phyloP scores from a whole-genome alignment of 2,113 vertebrate species.

The Hippocampus mohnikei region DNA sequence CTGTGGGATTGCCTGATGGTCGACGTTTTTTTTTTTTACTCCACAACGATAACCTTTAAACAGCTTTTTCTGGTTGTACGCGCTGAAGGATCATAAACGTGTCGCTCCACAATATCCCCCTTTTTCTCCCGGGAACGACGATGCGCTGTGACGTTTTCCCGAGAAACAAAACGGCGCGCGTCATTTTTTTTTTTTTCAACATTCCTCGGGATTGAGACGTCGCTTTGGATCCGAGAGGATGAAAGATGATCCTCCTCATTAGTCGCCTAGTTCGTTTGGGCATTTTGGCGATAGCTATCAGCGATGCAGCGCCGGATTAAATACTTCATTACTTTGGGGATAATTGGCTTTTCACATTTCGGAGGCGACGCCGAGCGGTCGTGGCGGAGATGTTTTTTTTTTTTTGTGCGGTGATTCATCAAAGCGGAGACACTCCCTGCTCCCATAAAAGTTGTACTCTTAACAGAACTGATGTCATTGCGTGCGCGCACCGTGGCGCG shows the following conservation, averaged over 20 bases:
- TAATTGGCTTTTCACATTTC: slow-evolving; percentile 61
- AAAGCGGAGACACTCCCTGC: slow-evolving; percentile 25
- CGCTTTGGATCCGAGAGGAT: slow-evolving; percentile 52
- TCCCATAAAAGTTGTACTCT: slow-evolving; percentile 5
- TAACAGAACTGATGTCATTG: slow-evolving; percentile 3
- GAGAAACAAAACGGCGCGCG: slow-evolving; percentile 13
- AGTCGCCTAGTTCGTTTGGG: slow-evolving; percentile 47
- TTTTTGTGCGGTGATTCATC: slow-evolving; percentile 36
- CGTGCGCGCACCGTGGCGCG: neutral
- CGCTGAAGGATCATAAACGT: slow-evolving; percentile 36
- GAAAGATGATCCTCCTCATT: slow-evolving; percentile 48
- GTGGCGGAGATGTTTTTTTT: slow-evolving; percentile 12
- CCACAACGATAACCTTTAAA: neutral
- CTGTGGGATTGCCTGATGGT: neutral
- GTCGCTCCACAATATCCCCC: slow-evolving; percentile 32
- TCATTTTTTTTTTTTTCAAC: slow-evolving; percentile 24
- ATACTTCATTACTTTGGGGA: slow-evolving; percentile 63
- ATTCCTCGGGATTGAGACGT: slow-evolving; percentile 25
- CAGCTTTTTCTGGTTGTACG: neutral
- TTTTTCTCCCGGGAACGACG: neutral
- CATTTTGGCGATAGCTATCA: slow-evolving; percentile 25
- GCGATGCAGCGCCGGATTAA: slow-evolving; percentile 52
- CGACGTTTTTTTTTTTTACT: neutral
- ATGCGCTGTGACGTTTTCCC: slow-evolving; percentile 7
- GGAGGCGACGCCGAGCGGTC: slow-evolving; percentile 31